These are phyloP conservation scores for Nettapus auritus DNA, from an alignment of 2,113 vertebrate species.

Conservation along the genomic window DNA sequence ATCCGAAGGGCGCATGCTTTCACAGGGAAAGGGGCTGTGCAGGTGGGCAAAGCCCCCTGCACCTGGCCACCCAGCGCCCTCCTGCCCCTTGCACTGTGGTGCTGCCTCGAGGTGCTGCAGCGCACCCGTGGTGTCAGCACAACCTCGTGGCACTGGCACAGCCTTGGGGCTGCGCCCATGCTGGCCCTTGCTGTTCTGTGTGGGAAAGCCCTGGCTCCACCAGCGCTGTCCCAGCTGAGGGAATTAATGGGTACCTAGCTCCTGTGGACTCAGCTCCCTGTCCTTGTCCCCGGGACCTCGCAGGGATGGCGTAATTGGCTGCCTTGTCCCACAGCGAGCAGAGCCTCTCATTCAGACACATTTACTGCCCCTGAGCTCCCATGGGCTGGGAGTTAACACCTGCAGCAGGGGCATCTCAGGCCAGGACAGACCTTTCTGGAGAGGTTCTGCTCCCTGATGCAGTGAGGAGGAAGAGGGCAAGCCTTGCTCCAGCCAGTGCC, in stretches of 20 bases:
- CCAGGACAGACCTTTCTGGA: not conserved
- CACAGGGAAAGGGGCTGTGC: fast-evolving
- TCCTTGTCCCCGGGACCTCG: not conserved
- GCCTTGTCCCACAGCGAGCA: fast-evolving
- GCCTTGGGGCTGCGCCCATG: fast-evolving
- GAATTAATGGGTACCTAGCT: fast-evolving
- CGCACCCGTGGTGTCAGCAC: fast-evolving
- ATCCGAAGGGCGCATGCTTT: not conserved
- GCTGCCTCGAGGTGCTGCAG: fast-evolving
- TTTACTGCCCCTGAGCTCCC: fast-evolving
- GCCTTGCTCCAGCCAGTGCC: not conserved
- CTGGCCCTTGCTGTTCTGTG: fast-evolving
- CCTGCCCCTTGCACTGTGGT: fast-evolving
- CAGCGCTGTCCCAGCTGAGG: fast-evolving
- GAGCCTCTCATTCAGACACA: not conserved
- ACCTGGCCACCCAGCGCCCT: not conserved
- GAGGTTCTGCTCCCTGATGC: not conserved
- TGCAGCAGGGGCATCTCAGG: fast-evolving
- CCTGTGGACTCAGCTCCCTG: not conserved
- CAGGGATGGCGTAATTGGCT: fast-evolving
- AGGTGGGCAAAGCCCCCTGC: fast-evolving
- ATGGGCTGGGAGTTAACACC: fast-evolving
- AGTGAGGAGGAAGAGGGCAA: not conserved
- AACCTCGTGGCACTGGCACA: fast-evolving
- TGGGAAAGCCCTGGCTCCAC: not conserved